Conservation (phyloP, 1,140 invertebrate species). For the Helicoverpa zea region DNA sequence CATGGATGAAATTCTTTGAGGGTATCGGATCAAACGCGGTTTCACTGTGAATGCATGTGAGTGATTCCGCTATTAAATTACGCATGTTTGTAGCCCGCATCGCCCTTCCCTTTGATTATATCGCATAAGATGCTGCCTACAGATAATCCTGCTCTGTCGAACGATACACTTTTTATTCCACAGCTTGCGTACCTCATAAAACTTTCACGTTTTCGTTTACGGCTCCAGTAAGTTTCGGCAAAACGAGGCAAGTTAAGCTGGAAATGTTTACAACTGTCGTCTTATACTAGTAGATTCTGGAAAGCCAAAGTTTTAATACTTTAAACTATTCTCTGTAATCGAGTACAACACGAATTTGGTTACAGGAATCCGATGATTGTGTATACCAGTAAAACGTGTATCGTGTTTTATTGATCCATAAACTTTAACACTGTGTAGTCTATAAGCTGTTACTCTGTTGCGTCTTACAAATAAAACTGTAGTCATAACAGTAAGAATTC, state of each 20-base stretch:
- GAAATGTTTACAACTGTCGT: constrained; percentile 6
- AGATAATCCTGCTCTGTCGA: constrained; percentile 6
- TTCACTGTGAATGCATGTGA: constrained; percentile 24
- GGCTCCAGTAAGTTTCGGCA: neutral
- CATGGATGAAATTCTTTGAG: constrained; percentile 12
- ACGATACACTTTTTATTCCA: neutral
- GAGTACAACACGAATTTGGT: too few relatives aligned
- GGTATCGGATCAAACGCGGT: constrained; percentile 24
- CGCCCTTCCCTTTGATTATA: constrained; percentile 19
- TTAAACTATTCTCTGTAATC: too few relatives aligned
- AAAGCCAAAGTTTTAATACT: too few relatives aligned
- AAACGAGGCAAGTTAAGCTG: neutral
- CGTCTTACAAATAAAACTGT: too few relatives aligned
- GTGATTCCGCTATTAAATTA: constrained; percentile 12
- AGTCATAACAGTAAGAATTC: too few relatives aligned
- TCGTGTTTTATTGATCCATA: neutral
- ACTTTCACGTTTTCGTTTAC: constrained; percentile 17
- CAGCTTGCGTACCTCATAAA: constrained; percentile 16
- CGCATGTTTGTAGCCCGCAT: constrained; percentile 8
- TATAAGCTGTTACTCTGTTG: too few relatives aligned
- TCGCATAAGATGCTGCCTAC: neutral
- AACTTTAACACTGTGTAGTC: neutral
- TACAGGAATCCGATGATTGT: too few relatives aligned
- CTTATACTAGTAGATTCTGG: neutral
- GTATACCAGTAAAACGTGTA: too few relatives aligned